A percentile compares a stretch with the other conserved stretches of the same genome.
phyloP scores from a whole-genome alignment of 2,113 vertebrate genomes.

The Tautogolabrus adspersus region DNA sequence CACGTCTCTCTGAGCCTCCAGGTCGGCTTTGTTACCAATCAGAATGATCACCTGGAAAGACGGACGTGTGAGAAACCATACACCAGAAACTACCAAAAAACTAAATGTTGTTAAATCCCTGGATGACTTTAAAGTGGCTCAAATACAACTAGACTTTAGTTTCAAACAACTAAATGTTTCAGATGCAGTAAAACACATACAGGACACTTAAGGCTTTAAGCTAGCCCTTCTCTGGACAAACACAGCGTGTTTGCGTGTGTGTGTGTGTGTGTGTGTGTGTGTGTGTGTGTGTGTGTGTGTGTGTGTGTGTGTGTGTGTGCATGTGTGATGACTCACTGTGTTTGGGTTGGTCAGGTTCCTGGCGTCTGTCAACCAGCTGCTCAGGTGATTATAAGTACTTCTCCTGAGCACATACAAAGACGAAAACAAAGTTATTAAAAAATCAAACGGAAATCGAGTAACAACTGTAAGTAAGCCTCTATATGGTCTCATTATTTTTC shows the following conservation, averaged over 20 bases:
- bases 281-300: background rate
- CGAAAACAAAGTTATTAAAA: background rate
- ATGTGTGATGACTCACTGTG: slow-evolving; percentile 88
- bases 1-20: slow-evolving; percentile 98
- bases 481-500: background rate
- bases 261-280: background rate
- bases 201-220: background rate
- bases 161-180: background rate
- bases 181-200: background rate
- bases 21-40: slow-evolving; percentile 98
- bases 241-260: background rate
- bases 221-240: background rate
- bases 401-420: slow-evolving; percentile 85
- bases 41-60: slow-evolving; percentile 94
- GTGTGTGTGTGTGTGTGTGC: background rate
- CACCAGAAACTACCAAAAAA: background rate
- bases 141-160: too few relatives aligned
- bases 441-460: too few relatives aligned
- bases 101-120: too few relatives aligned
- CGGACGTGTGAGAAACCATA: background rate
- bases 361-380: slow-evolving; percentile 99
- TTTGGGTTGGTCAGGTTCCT: slow-evolving; percentile 99
- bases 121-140: too few relatives aligned
- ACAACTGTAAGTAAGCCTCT: background rate
- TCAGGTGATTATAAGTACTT: slow-evolving; percentile 98